These are phyloP conservation scores for Furcula furcula DNA, from an alignment of 2,888 invertebrate genomes.

Conservation along the genomic window DNA sequence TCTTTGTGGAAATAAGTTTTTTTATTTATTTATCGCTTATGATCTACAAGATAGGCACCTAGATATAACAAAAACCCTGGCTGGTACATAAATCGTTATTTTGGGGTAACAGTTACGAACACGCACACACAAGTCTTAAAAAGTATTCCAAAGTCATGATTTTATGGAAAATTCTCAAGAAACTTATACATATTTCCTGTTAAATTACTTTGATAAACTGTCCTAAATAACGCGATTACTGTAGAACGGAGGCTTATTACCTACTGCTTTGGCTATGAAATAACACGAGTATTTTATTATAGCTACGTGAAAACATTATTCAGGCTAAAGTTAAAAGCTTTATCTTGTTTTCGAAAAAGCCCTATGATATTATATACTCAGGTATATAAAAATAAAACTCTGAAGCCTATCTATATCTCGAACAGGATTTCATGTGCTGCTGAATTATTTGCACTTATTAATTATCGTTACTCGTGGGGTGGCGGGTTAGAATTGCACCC, in stretches of 20 bases:
- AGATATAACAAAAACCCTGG: constrained; percentile 8
- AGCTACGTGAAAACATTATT: too few relatives aligned
- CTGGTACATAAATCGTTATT: constrained; percentile 19
- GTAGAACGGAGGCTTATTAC: constrained; percentile 8
- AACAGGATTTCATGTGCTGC: too few relatives aligned
- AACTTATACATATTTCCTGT: constrained; percentile 28
- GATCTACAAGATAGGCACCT: constrained; percentile 22
- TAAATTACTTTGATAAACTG: constrained; percentile 28
- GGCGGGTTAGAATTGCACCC: too few relatives aligned
- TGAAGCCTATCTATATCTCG: too few relatives aligned
- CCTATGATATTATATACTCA: too few relatives aligned
- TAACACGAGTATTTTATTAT: too few relatives aligned
- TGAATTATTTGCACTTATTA: too few relatives aligned
- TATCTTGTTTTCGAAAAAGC: too few relatives aligned
- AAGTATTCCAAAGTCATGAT: constrained; percentile 23
- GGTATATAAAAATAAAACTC: too few relatives aligned
- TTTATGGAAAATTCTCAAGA: constrained; percentile 34
- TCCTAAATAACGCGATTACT: constrained; percentile 28
- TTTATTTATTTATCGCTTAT: constrained; percentile 49
- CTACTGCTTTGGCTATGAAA: neutral
- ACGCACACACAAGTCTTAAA: constrained; percentile 21
- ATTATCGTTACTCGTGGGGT: too few relatives aligned
- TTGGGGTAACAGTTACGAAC: constrained; percentile 24
- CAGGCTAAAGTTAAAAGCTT: too few relatives aligned
- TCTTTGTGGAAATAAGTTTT: constrained; percentile 53